phyloP scores from a whole-genome alignment of 2,797 vertebrate species.

The Halcyon leucocephala region DNA sequence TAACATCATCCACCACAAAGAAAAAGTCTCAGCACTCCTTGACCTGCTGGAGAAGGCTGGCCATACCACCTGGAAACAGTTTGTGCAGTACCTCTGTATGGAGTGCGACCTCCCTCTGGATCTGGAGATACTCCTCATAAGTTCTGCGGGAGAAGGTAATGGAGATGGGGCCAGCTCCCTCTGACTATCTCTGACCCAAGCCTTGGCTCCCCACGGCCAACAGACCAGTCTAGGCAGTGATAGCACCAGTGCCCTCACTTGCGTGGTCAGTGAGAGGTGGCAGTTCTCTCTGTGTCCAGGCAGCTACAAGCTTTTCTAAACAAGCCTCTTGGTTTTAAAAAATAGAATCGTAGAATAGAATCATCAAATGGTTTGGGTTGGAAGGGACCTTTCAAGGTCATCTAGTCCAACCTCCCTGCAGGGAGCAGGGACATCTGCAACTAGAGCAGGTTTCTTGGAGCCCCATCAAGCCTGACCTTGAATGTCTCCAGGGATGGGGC shows the following conservation, averaged over 20 bases:
- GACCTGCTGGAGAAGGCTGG: constrained; percentile 63
- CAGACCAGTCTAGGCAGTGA: background rate
- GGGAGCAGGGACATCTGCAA: no score
- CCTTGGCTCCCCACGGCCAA: background rate
- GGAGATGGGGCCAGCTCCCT: background rate
- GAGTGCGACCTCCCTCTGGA: constrained; percentile 82
- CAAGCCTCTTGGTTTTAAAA: background rate
- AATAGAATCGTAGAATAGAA: background rate
- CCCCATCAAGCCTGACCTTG: no score
- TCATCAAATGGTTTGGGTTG: no score
- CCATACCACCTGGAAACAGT: constrained; percentile 71
- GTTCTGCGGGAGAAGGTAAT: constrained; percentile 71
- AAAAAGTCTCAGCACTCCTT: constrained; percentile 69
- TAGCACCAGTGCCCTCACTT: background rate
- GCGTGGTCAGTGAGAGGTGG: background rate
- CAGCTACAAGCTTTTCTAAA: background rate
- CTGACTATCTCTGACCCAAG: background rate
- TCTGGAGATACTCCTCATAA: constrained; percentile 85
- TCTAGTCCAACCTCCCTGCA: no score
- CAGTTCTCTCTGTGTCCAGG: background rate
- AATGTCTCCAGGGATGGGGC: no score
- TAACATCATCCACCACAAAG: background rate
- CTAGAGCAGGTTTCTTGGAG: no score
- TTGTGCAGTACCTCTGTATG: constrained; percentile 82
- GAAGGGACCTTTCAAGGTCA: no score